Conservation (phyloP, 2,113 vertebrate genomes). For the Gymnocephalus cernua region DNA sequence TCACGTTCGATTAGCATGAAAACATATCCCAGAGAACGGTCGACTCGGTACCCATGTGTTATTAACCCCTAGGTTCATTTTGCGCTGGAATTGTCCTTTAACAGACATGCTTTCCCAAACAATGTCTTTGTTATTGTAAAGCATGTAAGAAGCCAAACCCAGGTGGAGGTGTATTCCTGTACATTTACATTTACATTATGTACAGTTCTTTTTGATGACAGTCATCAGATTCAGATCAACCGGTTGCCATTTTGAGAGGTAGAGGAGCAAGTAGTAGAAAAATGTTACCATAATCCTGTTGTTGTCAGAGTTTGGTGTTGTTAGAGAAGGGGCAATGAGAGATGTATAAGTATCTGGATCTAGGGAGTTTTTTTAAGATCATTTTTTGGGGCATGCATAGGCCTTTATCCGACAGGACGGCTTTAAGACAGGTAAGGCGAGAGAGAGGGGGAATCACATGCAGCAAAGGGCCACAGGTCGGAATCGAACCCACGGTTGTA, state of each 20-base stretch:
- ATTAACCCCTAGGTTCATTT: no score
- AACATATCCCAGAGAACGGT: no score
- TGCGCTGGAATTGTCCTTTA: no score
- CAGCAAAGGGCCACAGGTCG: no score
- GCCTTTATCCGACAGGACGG: no score
- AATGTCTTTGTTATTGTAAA: neutral
- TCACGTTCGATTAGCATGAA: no score
- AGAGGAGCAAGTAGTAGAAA: conserved; percentile 3
- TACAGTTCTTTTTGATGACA: neutral
- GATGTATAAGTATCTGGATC: conserved; percentile 24
- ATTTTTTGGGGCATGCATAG: no score
- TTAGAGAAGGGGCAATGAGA: conserved; percentile 7
- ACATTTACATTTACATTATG: no score
- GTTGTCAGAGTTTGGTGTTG: neutral
- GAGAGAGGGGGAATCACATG: no score
- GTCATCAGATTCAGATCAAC: neutral
- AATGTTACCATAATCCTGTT: conserved; percentile 23
- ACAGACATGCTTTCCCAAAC: neutral
- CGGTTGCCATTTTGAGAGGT: neutral
- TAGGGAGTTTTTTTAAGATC: neutral
- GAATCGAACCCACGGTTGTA: no score
- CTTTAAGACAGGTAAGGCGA: no score
- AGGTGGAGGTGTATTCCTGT: neutral
- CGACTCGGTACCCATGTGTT: no score
- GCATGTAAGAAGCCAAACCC: neutral